Evolutionary conservation across 2,888 invertebrate species (phyloP), one percentile per base, ranked within the genome.

Genomic region (Meghimatium bilineatum): DNA sequence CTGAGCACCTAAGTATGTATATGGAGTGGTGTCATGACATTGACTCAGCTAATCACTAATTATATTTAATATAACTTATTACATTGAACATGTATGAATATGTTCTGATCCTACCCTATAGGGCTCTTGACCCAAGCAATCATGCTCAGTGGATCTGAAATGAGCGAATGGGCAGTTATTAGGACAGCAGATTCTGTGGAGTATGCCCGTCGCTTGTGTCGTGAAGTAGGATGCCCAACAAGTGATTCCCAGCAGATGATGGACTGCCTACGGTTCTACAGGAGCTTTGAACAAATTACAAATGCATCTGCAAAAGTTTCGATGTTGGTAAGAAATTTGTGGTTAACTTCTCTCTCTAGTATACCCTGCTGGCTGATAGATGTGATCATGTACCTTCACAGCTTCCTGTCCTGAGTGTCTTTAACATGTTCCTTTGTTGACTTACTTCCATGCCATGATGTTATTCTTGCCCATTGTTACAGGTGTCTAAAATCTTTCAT

Each of bases 131-230:
- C 93, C 77, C 91, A 93, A 75, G 94, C 93, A 17, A 93, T 94
- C 44, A 90, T 94, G 90, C 93, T 94, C 91, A 93, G 93, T 86
- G 94, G 94, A 0, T 94, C 94, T 1, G 94, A 94, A 80, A 86
- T 93, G 69, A 91, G 93, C 85, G 91, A 92, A 87, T 93, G 93
- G 94, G 91, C 93, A 12, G 86, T 92, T 38, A 88, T 93, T 77
- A 87, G 89, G 49, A 79, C 89, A 82, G 88, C 88, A 83, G 88
- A 91, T 20, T 90, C 94, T 5, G 86, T 88, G 32, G 89, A 91
- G 17, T 93, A 93, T 86, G 92, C 94, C 20, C 79, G 88, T 63
- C 91, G 92, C 29, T 87, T 94, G 44, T 93, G 91, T 6, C 82
- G 87, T 26, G 90, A 90, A 56, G 89, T 92, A 29, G 92, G 90